Base-by-base conservation (phyloP, 2,797 vertebrate genomes). In the Xenentodon cancila region DNA sequence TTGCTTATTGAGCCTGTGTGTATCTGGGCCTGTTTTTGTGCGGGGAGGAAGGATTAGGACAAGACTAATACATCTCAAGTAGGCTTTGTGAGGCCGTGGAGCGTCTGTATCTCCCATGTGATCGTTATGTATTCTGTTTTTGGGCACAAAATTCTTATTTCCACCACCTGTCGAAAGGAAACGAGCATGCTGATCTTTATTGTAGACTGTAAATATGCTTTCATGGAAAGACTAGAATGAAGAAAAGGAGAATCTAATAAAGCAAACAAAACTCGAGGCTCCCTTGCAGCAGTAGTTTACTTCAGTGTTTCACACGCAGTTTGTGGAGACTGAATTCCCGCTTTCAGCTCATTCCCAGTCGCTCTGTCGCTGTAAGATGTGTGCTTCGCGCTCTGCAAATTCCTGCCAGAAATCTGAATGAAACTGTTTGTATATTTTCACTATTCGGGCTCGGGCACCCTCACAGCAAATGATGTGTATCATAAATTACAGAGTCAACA, bases 381-480 rank as follows among this genome's bases (percentile, higher is more conserved):
- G 5, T 8, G 74, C 64, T 73, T 57, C 45, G 74, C 13, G 16
- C 42, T 9, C 9, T 15, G 25, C 21, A 17, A 22, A n/a, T 60
- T 78, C 80, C 77, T 65, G 52, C 0, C 53, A 73, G 71, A 25
- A 74, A 71, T 51, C 55, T 58, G 74, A 72, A 73, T 57, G 59
- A 75, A 75, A 79, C 13, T 71, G 56, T 66, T 68, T 80, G 66
- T 70, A 65, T 59, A 64, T 78, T 64, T 75, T 73, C 11, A 11
- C 11, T 12, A 3, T 50, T 48, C 8, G 65, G 22, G 50, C 63
- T 58, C 64, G 12, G 68, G 59, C 65, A 50, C 64, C 53, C 34
- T 57, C 53, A 9, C 1, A 71, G 53, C 59, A 65, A 73, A 71
- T 32, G 37, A 72, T 27, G 20, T 58, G 54, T 56, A 54, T 55